Evolutionary conservation across 2,797 vertebrate genomes (phyloP), one percentile per base, ranked within the genome.

Genomic region (Clamator glandarius): DNA sequence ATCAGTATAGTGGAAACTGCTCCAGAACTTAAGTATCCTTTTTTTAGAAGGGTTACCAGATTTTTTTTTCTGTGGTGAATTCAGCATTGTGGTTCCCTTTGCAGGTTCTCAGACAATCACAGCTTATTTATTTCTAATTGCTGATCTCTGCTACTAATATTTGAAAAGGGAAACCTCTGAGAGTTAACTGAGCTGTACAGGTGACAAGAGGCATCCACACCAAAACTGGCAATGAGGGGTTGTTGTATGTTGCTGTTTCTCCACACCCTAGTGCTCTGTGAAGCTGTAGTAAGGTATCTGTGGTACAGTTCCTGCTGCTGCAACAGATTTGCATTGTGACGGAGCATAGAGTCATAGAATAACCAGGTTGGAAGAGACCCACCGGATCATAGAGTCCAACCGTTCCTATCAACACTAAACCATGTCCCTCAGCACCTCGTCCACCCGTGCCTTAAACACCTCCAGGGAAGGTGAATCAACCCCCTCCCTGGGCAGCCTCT

Each of bases 241-340:
- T 11, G 50, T 16, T 59, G 64, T 52, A 5, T 62, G 39, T 39
- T 61, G 29, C 46, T 23, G n/a, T 35, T 89, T 54, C 44, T 69
- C 28, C 13, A 12, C 8, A 2, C 24, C 11, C 6, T 24, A 18
- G 31, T 14, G 31, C 33, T 35, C 51, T n/a, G 21, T 35, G 73
- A 73, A 62, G 41, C 54, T 73, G 12, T 26, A 9, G 33, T 26
- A 7, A 35, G 11, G 81, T 81, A 11, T n/a, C 23, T 26, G n/a
- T 64, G 46, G 3, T 64, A 3, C 13, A 33, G n/a, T 36, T 79
- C 8, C 25, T 57, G 28, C 0, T 0, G 16, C 35, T n/a, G 12
- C 35, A 51, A 4, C 33, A 48, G 57, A 20, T 48, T 41, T 63
- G 18, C n/a, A 3, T 26, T 29, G 41, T 26, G 9, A 31, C 41